Conservation (phyloP, 2,888 invertebrate species). For the Microchrysa polita region DNA sequence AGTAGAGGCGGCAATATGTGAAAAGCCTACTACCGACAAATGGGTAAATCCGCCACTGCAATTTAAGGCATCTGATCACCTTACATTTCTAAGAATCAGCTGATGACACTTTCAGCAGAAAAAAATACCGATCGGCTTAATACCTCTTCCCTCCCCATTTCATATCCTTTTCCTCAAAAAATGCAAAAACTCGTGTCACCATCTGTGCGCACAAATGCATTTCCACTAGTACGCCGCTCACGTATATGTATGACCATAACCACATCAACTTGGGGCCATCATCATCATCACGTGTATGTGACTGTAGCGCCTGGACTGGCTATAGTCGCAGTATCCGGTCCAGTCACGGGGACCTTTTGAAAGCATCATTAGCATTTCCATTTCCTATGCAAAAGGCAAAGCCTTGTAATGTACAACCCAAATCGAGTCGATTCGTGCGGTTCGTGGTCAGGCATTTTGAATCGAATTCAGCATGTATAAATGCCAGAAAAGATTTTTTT, state of each 20-base stretch:
- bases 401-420: neutral
- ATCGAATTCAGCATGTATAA: neutral
- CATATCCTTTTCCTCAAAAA: too few relatives aligned
- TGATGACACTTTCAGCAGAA: neutral
- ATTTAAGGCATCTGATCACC: too few relatives aligned
- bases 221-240: conserved; percentile 4
- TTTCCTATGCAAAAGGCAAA: conserved; percentile 40
- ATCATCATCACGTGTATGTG: neutral
- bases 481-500: conserved; percentile 16
- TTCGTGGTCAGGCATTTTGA: conserved; percentile 30
- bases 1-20: too few relatives aligned
- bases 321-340: conserved; percentile 19
- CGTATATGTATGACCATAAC: conserved; percentile 15
- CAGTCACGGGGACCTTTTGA: conserved; percentile 20
- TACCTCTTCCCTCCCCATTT: neutral
- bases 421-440: conserved; percentile 19
- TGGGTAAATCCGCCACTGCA: too few relatives aligned
- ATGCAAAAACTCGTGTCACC: too few relatives aligned
- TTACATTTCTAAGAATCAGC: too few relatives aligned
- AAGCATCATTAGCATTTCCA: conserved; percentile 42
- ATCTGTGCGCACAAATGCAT: conserved; percentile 16
- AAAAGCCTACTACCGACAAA: too few relatives aligned
- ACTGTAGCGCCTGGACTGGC: conserved; percentile 26
- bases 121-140: neutral
- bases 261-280: too few relatives aligned